Evolutionary conservation across 2,797 vertebrate species (phyloP).

Genomic region (Spinibarbus caldwelli): DNA sequence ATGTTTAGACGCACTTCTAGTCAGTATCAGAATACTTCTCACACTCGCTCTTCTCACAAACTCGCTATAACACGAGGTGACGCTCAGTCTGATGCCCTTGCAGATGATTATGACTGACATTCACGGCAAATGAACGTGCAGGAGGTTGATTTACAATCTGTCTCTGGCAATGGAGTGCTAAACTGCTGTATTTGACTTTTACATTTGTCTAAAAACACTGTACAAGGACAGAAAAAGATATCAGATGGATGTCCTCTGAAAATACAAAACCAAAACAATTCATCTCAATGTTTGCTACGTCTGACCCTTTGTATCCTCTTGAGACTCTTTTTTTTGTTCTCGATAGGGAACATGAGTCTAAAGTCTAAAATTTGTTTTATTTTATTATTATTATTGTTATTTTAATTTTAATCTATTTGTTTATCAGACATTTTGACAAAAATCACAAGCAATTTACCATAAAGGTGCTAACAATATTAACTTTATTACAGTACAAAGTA

Average conservation of each 20-base stretch:
- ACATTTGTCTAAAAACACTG: not conserved
- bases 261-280: slow-evolving; percentile 4
- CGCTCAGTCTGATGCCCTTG: slow-evolving; percentile 28
- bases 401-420: not conserved
- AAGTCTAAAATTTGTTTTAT: not conserved
- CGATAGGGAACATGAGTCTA: not conserved
- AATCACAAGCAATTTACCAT: not conserved
- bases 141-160: not conserved
- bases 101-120: slow-evolving; percentile 44
- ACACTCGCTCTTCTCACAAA: slow-evolving; percentile 4
- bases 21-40: not conserved
- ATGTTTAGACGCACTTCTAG: slow-evolving; percentile 1
- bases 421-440: not conserved
- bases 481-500: no score
- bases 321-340: not conserved
- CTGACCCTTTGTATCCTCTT: not conserved
- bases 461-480: not conserved
- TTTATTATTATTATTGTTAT: no score
- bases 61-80: slow-evolving; percentile 34
- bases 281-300: not conserved
- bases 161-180: slow-evolving; percentile 8
- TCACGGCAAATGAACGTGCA: slow-evolving; percentile 38
- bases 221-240: not conserved
- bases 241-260: not conserved
- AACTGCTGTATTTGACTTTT: slow-evolving; percentile 1